Evolutionary conservation across 92 coral and sea anemone species (phyloP), one percentile per base, ranked within the genome.

Genomic region (Porites rus): DNA sequence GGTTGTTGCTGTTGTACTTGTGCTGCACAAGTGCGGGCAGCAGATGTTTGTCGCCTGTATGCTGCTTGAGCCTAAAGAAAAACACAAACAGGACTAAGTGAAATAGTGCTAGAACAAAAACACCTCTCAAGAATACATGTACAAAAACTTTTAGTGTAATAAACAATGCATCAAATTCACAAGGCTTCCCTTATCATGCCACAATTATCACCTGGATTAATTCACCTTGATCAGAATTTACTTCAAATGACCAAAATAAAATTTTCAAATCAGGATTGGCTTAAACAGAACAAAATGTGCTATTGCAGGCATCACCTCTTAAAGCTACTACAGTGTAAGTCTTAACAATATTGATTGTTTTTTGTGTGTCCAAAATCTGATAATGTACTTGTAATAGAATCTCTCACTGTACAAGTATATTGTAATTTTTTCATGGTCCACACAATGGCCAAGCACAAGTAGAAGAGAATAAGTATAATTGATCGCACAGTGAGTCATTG

Each of bases 1-100:
- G 22, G 25, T 21, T 17, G 25, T 85, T 76, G 93, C n/a, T 90
- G 87, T 22, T 84, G 88, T 11, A 80, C 87, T 74, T 78, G 68
- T 1, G 87, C 61, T 8, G 87, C 69, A 61, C 90, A 90, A 19
- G 84, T 46, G 43, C 85, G 87, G n/a, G 88, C 65, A 56, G 87
- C 81, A n/a, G 90, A 77, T 64, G 80, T 79, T 22, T 79, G 93
- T 13, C 82, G 84, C 16, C 90, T 86, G 46, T 12, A 72, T 62
- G 79, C 19, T 3, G 83, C 65, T 72, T 80, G 86, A 6, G 84
- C 46, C 90, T 90, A 66, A 0, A 12, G 11, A 28, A 75, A 22
- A 85, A 20, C 46, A 43, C 67, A 69, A 25, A 56, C 7, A 38
- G 38, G 11, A 19, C 6, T 11, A 61, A 14, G 58, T 1, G 18